Conservation (phyloP, 2,888 invertebrate genomes). For the Zygaena filipendulae region DNA sequence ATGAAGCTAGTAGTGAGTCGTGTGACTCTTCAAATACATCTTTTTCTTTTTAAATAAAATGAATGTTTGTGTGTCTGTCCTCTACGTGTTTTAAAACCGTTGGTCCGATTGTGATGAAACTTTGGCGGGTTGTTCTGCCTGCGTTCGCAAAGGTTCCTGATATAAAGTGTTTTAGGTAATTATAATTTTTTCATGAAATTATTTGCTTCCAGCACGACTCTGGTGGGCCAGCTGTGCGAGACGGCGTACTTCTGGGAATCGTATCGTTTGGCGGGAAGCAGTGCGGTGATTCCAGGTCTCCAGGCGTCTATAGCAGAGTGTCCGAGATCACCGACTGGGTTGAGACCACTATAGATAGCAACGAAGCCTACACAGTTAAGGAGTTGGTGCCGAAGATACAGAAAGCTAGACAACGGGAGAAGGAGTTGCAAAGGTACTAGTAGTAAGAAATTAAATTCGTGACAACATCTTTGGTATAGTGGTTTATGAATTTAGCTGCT, state of each 20-base stretch:
- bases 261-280: slow-evolving; percentile 57
- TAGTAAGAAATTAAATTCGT: not conserved
- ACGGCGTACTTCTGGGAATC: slow-evolving; percentile 48
- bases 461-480: not conserved
- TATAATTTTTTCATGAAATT: too few species aligned
- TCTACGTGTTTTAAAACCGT: too few species aligned
- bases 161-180: too few species aligned
- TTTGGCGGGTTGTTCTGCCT: too few species aligned
- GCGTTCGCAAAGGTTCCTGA: too few species aligned
- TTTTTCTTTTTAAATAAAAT: too few species aligned
- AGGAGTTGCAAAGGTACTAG: slow-evolving; percentile 41
- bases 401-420: slow-evolving; percentile 40
- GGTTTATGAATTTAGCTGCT: too few species aligned
- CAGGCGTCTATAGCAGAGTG: slow-evolving; percentile 51
- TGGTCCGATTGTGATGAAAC: too few species aligned
- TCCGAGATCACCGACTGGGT: slow-evolving; percentile 48
- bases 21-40: too few species aligned
- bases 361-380: slow-evolving; percentile 35
- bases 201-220: slow-evolving; percentile 54
- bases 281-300: slow-evolving; percentile 56
- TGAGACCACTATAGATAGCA: slow-evolving; percentile 33
- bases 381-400: slow-evolving; percentile 42
- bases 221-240: slow-evolving; percentile 52
- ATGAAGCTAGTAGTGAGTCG: too few species aligned
- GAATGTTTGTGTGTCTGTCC: too few species aligned